Percentiles rank a stretch among this genome's conserved stretches.
phyloP scores from a whole-genome alignment of 2,797 vertebrate genomes.

The Enteromius afrohamiltoni region DNA sequence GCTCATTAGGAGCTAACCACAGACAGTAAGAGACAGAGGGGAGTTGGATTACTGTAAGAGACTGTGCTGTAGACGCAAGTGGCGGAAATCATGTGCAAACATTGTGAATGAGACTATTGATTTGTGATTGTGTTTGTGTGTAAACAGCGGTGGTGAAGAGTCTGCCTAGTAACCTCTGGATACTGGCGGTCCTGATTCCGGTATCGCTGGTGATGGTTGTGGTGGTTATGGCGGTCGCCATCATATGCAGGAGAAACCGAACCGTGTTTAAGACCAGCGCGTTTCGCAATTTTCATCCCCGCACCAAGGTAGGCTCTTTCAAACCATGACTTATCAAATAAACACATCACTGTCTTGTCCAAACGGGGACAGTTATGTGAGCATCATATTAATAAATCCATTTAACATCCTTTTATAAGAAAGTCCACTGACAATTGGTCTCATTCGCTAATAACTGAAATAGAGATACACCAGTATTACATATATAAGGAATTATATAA shows the following conservation, averaged over 20 bases:
- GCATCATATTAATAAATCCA: conserved; percentile 9
- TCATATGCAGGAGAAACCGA: conserved; percentile 95
- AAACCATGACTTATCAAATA: not conserved
- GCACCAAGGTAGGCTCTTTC: conserved; percentile 84
- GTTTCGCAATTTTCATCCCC: conserved; percentile 89
- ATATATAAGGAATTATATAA: too few species aligned
- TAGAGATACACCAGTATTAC: not conserved
- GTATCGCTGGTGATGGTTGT: conserved; percentile 90
- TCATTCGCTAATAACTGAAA: not conserved
- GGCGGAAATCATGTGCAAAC: conserved; percentile 27
- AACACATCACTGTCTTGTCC: conserved; percentile 2
- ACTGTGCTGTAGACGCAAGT: conserved; percentile 1
- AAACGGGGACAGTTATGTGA: not conserved
- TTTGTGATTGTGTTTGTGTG: conserved; percentile 33
- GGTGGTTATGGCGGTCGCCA: conserved; percentile 91
- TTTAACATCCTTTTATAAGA: not conserved
- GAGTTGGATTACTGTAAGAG: conserved; percentile 46
- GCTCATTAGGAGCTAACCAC: conserved; percentile 55
- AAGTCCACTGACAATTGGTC: not conserved
- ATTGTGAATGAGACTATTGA: conserved; percentile 15
- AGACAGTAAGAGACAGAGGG: conserved; percentile 47
- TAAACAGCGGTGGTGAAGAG: conserved; percentile 91
- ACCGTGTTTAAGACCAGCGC: conserved; percentile 93
- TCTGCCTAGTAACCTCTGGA: conserved; percentile 93
- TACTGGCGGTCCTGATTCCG: conserved; percentile 92